Evolutionary conservation across 2,113 vertebrate genomes (phyloP).

Genomic region (Tapirus terrestris): DNA sequence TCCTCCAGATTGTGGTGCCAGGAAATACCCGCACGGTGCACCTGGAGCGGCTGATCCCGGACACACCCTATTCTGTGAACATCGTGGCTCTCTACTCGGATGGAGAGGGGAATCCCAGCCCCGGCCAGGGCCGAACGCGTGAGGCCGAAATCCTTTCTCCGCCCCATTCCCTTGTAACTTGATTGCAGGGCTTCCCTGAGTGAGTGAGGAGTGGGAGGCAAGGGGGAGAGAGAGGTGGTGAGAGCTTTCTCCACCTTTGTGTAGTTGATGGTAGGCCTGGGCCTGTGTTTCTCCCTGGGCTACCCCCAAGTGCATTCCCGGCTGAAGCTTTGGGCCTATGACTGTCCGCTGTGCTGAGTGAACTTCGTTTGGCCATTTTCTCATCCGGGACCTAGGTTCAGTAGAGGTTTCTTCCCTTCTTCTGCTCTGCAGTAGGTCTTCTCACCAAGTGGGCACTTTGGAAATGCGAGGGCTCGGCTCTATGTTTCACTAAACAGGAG

Average conservation of each 20-base stretch:
- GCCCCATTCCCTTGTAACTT: background rate
- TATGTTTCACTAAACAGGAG: background rate
- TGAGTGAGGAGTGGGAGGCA: background rate
- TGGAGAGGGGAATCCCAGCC: constrained; percentile 90
- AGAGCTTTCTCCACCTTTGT: background rate
- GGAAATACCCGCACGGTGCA: constrained; percentile 90
- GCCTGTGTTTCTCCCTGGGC: background rate
- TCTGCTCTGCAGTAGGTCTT: background rate
- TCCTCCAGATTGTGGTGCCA: constrained; percentile 91
- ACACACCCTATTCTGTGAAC: constrained; percentile 92
- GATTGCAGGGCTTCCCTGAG: background rate
- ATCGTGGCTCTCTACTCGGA: constrained; percentile 93
- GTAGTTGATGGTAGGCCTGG: background rate
- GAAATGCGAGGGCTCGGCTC: background rate
- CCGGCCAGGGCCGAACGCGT: constrained; percentile 93
- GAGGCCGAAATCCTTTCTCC: constrained; percentile 72
- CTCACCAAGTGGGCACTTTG: background rate
- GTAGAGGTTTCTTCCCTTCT: background rate
- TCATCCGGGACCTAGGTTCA: background rate
- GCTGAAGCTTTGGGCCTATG: background rate
- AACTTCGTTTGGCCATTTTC: background rate
- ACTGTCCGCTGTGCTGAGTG: background rate
- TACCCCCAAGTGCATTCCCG: background rate
- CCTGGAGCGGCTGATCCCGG: constrained; percentile 93
- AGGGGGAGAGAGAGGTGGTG: background rate